Evolutionary conservation across 2,797 vertebrate species (phyloP), one percentile per base, ranked within the genome.

Genomic region (Gymnoscopelus braueri): DNA sequence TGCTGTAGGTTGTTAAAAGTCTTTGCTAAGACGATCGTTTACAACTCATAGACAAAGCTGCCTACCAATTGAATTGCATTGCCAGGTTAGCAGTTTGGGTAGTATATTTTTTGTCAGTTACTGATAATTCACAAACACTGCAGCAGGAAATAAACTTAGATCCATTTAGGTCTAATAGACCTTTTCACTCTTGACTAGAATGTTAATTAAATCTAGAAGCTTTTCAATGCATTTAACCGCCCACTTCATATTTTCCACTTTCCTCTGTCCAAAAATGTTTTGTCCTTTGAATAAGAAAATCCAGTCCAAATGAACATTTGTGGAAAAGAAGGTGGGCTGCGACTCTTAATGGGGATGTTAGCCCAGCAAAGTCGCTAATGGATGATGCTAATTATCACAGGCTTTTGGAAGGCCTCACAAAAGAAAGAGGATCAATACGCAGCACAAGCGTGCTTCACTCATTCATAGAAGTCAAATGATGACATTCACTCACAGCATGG

Each of bases 321-420:
- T 83, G 81, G 89, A 91, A 92, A 92, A 92, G 90, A 92, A 91
- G 86, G 85, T 76, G 86, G 73, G 86, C 90, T 87, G 90, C 90
- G 88, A 93, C 88, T 90, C 88, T 90, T 93, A 95, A 95, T 94
- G 93, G 91, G 87, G 83, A 87, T 86, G 93, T 93, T 88, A 93
- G 91, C 89, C 84, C 79, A 72, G 90, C 88, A 88, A 91, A 92
- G 87, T 87, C 90, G 80, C 93, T 95, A 95, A 95, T 95, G 94
- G 94, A 92, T 80, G 74, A 87, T 82, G 81, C 90, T 94, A 95
- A 95, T 95, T 94, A 94, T 89, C 84, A 75, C 84, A 80, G 90
- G 92, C 91, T 93, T 44, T 44, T 86, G 85, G 86, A 88, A 88
- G 89, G 88, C 87, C 78, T 88, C 83, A 93, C 91, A 93, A 94